Base-by-base conservation (phyloP, 1,140 invertebrate species). In the Oppia nitens region DNA sequence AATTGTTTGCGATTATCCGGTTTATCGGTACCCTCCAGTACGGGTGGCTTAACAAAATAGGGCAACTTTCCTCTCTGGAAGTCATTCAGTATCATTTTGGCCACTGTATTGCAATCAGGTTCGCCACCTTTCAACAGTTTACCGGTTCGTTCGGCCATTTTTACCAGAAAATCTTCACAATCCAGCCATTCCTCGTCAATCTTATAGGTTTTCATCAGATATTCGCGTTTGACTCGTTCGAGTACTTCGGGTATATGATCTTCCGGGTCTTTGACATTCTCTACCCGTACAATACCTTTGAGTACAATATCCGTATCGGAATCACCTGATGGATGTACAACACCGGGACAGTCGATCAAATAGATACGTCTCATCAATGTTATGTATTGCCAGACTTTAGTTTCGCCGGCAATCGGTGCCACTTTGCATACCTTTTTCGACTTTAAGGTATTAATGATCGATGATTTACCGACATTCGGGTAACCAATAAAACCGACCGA, bases 401-500 rank as follows among this genome's bases (percentile, higher is more conserved):
- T 99, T 76, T 99, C 95, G 6, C 96, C 96, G 62, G 96, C 93
- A 68, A 98, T 90, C 6, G 96, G 96, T 12, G 96, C 95, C 2
- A 97, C 92, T 72, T 97, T 98, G 71, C 95, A 97, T 1, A 95
- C 90, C 73, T 94, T 94, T 68, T 95, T 94, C 0, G 85, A 83
- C 60, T 87, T 78, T 27, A 99, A 70, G 0, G 95, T 91, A 71
- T 99, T 99, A 56, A 99, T 98, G 23, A 99, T 82, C 9, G 93
- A 98, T 40, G 48, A 53, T 75, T 99, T 99, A 0, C 96, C 96
- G 12, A 92, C 90, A 78, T 99, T 99, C 3, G 96, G 96, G 74
- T 98, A 99, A 0, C 96, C 96, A 70, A 99, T 96, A 60, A 99
- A 88, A 14, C 95, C 96, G 55, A 99, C 89, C 72, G 90, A 96